Percentiles rank a stretch among this genome's conserved stretches.
Conservation (phyloP, 2,113 vertebrate genomes). For the Nothocercus nigrocapillus region DNA sequence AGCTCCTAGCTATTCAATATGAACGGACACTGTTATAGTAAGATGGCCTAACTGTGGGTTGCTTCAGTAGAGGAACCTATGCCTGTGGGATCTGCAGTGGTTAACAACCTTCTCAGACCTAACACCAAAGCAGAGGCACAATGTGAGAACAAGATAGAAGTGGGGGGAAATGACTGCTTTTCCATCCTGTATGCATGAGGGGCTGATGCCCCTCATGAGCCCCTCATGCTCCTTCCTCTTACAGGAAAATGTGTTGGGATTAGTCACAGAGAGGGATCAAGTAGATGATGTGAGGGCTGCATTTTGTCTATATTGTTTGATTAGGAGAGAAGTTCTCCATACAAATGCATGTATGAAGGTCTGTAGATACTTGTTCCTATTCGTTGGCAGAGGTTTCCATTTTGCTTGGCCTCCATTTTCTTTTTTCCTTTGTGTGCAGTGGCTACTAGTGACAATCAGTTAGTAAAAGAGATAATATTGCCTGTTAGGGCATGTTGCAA, state of each 20-base stretch:
- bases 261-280: background rate
- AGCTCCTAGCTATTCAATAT: background rate
- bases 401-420: background rate
- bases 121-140: background rate
- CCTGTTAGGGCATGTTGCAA: background rate
- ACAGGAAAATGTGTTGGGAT: background rate
- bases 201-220: rapidly evolving
- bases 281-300: background rate
- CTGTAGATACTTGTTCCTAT: background rate
- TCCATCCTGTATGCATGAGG: background rate
- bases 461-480: slow-evolving; percentile 16
- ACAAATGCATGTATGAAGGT: background rate
- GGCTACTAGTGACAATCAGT: background rate
- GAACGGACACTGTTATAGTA: background rate
- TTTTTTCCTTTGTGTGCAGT: background rate
- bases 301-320: background rate
- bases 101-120: background rate
- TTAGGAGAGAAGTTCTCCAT: background rate
- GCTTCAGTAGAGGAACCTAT: background rate
- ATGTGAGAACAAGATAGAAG: background rate
- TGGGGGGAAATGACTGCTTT: background rate
- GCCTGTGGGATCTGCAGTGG: background rate
- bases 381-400: background rate
- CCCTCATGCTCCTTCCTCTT: background rate
- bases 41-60: background rate